A percentile compares a stretch with the other conserved stretches of the same genome.
These are phyloP conservation scores for Osmerus mordax DNA, from an alignment of 2,113 vertebrate genomes.

Conservation along the genomic window DNA sequence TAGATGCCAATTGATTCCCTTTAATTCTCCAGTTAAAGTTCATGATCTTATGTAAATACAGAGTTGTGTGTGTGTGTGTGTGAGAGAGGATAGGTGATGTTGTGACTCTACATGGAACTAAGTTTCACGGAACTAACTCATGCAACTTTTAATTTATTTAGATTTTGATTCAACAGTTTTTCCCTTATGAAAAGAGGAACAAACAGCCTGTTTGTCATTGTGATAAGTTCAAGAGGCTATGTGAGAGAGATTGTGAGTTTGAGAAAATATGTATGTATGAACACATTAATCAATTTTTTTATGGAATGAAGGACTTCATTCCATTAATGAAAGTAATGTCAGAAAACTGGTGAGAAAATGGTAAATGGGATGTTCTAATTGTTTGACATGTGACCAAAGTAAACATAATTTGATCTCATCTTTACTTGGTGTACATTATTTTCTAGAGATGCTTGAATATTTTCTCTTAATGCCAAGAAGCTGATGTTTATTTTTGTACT, in stretches of 20 bases:
- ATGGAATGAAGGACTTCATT: slow-evolving; percentile 24
- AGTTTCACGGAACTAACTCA: no score
- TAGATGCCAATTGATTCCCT: slow-evolving; percentile 45
- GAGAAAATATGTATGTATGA: slow-evolving; percentile 44
- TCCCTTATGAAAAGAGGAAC: slow-evolving; percentile 33
- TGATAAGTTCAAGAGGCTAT: slow-evolving; percentile 30
- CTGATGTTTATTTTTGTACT: slow-evolving; percentile 78
- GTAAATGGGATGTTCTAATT: slow-evolving; percentile 41
- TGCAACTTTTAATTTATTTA: neutral
- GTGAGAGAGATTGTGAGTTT: slow-evolving; percentile 28
- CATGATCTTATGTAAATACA: slow-evolving; percentile 10
- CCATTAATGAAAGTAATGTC: slow-evolving; percentile 10
- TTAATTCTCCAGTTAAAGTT: slow-evolving; percentile 45
- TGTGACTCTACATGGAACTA: no score
- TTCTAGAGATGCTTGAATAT: slow-evolving; percentile 72
- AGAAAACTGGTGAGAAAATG: slow-evolving; percentile 36
- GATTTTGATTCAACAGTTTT: slow-evolving; percentile 6
- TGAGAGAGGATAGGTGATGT: slow-evolving; percentile 14
- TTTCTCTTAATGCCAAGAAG: slow-evolving; percentile 73
- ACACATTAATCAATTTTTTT: slow-evolving; percentile 44
- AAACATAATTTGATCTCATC: slow-evolving; percentile 56
- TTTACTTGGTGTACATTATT: slow-evolving; percentile 65
- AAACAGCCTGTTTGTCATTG: slow-evolving; percentile 31
- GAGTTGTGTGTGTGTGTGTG: neutral
- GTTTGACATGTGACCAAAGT: slow-evolving; percentile 74